Evolutionary conservation across 2,113 vertebrate genomes (phyloP), one percentile per base, ranked within the genome.

Genomic region (Ciconia maguari): DNA sequence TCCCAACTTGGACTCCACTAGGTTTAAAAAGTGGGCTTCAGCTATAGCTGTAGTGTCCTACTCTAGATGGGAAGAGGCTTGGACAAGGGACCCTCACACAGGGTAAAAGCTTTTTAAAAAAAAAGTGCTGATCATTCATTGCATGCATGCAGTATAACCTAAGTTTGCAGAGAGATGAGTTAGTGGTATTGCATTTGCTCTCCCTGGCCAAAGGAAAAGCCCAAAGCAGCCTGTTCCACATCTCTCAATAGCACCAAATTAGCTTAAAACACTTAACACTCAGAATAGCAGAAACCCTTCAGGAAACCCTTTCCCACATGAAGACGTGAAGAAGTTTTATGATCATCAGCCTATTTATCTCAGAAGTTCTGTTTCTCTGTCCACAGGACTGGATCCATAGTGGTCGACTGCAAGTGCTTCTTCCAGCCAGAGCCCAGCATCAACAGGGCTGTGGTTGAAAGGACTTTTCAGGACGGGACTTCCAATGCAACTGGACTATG

Each of bases 361-460:
- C 70, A 38, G 26, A 34, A 41, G 46, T 26, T 62, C 19, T 4
- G 46, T 55, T 11, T 92, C 77, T 97, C 72, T 95, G 9, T 75
- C 77, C 72, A 51, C 79, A 98, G 98, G 90, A 16, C 57, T 49
- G 96, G 93, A 69, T 98, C 98, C 57, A 94, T 98, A 16, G 48
- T 95, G 30, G 98, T 98, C 0, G 97, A 96, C 34, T 93, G 98
- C 84, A 88, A 94, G 7, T 97, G 97, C 51, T 95, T 97, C 91
- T 98, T 98, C 91, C 85, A 94, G 55, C 41, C 95, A 3, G 58
- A 96, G 14, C 66, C 94, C 60, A 86, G 8, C 61, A 38, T 97
- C 93, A 95, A 44, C 62, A 88, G 81, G 44, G 24, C 78, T 0
- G 20, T 41, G 44, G 94, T 98, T 11, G 76, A 96, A 76, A 95